Base-by-base conservation (phyloP, 2,888 invertebrate genomes). In the Amblyjoppa fuscipennis region DNA sequence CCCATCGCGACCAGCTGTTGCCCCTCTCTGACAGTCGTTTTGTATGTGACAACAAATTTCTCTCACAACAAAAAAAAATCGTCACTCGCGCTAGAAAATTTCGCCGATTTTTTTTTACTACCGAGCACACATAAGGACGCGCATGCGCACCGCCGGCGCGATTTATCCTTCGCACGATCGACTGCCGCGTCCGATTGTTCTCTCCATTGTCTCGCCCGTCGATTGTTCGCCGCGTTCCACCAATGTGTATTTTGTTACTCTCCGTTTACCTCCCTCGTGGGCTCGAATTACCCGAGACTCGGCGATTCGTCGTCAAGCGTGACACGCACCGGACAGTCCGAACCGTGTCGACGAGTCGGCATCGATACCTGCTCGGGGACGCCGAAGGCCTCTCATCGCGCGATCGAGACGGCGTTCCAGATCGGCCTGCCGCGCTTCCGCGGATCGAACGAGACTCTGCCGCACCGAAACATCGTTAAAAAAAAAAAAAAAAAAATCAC, bases 1-100 rank as follows among this genome's bases (percentile, higher is more conserved):
- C 89, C 90, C 90, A 90, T 90, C 86, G 81, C 89, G 69, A 71
- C 61, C 31, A 34, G 82, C 82, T 87, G 68, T 9, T 38, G 38
- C 9, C 38, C 38, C 0, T 73, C 49, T 20, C 70, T 25, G 20
- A 71, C 49, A 4, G 38, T 82, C 45, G 41, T 7, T 16, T 31
- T 41, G 31, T 45, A n/a, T 59, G 1, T 38, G 16, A 16, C 68
- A 20, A 20, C 20, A 28, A 69, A 25, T 59, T 59, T 59, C 45
- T 53, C 11, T 6, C 64, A 34, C 1, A 9, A 38, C 7, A 38
- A 38, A 38, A 38, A 38, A 38, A 25, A 28, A 25, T 31, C 2
- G 3, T 61, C 31, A 31, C 74, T 41, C 53, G 41, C 45, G 5
- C 34, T 25, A 28, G 2, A 31, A 38, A 34, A 9, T 79, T 45